phyloP scores from a whole-genome alignment of 2,113 vertebrate species.

The Rissa tridactyla region DNA sequence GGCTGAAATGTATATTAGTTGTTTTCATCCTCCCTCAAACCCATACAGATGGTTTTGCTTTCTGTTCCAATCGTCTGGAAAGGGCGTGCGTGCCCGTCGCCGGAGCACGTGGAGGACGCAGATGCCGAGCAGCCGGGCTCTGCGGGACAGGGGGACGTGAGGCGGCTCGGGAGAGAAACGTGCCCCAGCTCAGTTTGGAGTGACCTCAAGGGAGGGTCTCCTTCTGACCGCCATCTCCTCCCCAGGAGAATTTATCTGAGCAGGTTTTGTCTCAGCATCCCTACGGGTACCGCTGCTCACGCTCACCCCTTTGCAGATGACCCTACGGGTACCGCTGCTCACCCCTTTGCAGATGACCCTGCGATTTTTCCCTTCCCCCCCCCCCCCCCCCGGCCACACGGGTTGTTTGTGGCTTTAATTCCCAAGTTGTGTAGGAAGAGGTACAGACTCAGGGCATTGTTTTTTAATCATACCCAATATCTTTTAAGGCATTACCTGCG shows the following conservation, averaged over 20 bases:
- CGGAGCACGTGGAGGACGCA: neutral
- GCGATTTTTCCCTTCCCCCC: neutral
- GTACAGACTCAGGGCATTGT: neutral
- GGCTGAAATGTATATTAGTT: neutral
- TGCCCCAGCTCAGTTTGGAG: neutral
- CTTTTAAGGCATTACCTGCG: neutral
- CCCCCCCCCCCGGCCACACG: no score
- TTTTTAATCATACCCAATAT: neutral
- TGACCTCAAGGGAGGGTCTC: neutral
- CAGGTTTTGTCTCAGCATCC: neutral
- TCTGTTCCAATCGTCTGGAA: neutral
- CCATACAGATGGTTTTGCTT: neutral
- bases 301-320: neutral
- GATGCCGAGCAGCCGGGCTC: neutral
- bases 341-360: neutral
- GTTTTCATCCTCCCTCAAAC: neutral
- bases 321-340: accelerated
- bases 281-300: accelerated
- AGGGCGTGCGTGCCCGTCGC: neutral
- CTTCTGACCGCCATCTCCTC: neutral
- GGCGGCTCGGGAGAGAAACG: neutral
- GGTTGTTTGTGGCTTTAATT: neutral
- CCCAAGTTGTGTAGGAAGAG: neutral
- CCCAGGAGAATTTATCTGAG: neutral
- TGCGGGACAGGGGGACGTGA: accelerated